Conservation (phyloP, 1,140 invertebrate genomes). For the Kradibia gibbosae region DNA sequence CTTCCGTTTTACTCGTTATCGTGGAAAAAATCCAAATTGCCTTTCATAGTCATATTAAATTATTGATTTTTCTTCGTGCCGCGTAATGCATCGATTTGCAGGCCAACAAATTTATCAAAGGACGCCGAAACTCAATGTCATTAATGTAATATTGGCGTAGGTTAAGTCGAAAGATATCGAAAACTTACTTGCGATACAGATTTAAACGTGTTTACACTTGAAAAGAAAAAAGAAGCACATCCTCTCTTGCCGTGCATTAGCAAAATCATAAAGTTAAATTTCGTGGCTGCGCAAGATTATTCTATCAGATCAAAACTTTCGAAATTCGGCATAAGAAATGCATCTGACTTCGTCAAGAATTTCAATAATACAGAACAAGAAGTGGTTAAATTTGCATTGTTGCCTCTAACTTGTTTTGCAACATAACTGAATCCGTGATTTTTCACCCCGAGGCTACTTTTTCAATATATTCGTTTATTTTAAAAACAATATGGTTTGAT, state of each 20-base stretch:
- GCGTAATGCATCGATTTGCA: background rate
- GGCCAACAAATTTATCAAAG: background rate
- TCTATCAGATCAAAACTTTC: background rate
- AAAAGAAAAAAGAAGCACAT: background rate
- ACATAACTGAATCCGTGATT: background rate
- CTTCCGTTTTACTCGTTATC: slow-evolving; percentile 11
- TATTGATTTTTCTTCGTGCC: slow-evolving; percentile 4
- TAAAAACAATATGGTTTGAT: too few species aligned
- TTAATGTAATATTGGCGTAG: background rate
- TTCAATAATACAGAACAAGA: slow-evolving; percentile 21
- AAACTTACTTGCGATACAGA: background rate
- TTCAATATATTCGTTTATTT: background rate
- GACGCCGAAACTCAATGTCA: background rate
- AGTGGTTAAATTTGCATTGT: slow-evolving; percentile 3
- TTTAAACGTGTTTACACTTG: background rate
- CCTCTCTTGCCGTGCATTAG: background rate
- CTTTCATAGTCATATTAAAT: background rate
- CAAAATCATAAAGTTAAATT: slow-evolving; percentile 16
- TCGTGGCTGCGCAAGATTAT: background rate
- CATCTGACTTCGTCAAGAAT: slow-evolving; percentile 6
- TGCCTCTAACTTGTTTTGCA: background rate
- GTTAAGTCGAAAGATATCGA: background rate
- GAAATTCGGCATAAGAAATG: background rate
- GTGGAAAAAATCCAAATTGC: background rate
- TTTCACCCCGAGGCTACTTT: background rate